phyloP scores from a whole-genome alignment of 2,113 vertebrate genomes.

The Uria aalge region DNA sequence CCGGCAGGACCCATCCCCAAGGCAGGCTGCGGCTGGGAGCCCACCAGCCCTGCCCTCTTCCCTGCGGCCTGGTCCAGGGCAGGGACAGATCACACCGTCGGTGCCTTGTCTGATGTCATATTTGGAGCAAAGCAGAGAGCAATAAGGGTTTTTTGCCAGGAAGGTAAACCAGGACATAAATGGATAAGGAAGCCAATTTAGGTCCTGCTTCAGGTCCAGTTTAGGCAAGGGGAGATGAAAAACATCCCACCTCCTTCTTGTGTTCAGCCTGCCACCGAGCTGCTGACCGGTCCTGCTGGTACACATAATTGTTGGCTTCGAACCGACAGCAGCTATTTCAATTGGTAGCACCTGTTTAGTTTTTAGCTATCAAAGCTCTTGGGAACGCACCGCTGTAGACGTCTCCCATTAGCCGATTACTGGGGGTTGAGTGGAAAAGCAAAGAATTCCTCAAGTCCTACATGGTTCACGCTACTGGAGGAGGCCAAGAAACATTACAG shows the following conservation, averaged over 20 bases:
- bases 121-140: neutral
- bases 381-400: neutral
- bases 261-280: neutral
- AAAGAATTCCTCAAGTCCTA: neutral
- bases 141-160: neutral
- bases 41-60: neutral
- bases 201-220: neutral
- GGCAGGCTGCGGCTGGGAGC: neutral
- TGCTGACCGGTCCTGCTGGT: neutral
- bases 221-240: neutral
- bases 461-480: neutral
- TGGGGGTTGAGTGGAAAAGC: neutral
- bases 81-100: neutral
- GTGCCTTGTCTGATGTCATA: fast-evolving
- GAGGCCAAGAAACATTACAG: neutral
- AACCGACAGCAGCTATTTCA: neutral
- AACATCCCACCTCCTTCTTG: fast-evolving
- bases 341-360: neutral
- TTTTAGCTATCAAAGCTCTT: neutral
- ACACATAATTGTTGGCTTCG: neutral
- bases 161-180: neutral
- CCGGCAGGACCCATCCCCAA: neutral
- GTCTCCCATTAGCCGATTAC: neutral
- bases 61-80: fast-evolving
- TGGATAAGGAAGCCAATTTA: too few relatives aligned